Evolutionary conservation across 2,113 vertebrate species (phyloP).

Genomic region (Artemisiospiza belli): DNA sequence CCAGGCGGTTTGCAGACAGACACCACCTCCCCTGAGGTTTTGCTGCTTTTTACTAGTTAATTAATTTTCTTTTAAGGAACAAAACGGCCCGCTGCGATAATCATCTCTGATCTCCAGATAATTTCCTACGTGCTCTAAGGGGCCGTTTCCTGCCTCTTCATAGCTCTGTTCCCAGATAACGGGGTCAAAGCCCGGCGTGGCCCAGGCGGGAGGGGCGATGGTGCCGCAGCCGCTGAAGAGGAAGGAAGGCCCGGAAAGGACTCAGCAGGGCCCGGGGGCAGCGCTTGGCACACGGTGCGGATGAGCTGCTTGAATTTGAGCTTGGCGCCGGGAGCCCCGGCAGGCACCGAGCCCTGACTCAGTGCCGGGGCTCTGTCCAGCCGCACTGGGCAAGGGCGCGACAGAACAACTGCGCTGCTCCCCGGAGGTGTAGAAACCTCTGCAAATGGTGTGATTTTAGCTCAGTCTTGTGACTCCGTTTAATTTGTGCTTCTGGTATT

Average conservation of each 20-base stretch:
- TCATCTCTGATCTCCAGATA: not conserved
- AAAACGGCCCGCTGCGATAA: not conserved
- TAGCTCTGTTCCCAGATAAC: not conserved
- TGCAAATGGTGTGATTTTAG: not conserved
- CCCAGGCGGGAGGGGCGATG: not conserved
- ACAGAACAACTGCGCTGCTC: rapidly evolving
- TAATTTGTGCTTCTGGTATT: not conserved
- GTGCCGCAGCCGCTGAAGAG: not conserved
- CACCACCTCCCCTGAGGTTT: not conserved
- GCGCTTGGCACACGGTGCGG: not conserved
- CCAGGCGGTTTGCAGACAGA: not conserved
- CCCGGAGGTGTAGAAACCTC: not conserved
- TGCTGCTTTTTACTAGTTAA: not conserved
- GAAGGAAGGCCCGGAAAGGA: conserved; percentile 38
- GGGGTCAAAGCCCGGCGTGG: not conserved
- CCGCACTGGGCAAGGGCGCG: not conserved
- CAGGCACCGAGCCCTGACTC: not conserved
- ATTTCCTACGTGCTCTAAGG: not conserved
- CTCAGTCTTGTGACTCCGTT: not conserved
- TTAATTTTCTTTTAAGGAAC: not conserved
- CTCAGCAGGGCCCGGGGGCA: not conserved
- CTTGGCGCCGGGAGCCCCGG: not conserved
- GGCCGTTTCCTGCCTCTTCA: not conserved
- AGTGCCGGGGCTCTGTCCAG: rapidly evolving
- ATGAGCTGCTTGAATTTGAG: not conserved